A percentile compares a stretch with the other conserved stretches of the same genome.
Evolutionary conservation across 1,140 invertebrate species (phyloP).

Genomic region (Zaprionus taronus): DNA sequence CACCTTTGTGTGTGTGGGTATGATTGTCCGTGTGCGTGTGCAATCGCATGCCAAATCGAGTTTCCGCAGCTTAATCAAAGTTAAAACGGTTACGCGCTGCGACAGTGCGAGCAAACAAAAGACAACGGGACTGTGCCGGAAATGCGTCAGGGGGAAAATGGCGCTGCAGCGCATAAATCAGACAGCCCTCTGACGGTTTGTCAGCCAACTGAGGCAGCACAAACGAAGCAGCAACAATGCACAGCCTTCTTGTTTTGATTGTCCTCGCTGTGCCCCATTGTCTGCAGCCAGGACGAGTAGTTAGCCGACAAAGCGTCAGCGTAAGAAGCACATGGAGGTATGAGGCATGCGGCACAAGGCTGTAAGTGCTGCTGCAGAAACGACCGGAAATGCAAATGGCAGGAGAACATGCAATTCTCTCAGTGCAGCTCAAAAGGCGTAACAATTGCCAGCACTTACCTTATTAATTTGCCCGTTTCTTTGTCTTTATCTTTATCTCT

Average conservation of each 20-base stretch:
- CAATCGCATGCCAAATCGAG: constrained; percentile 70
- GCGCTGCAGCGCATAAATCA: constrained; percentile 72
- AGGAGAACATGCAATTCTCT: constrained; percentile 34
- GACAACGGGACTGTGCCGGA: constrained; percentile 51
- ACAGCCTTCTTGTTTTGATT: constrained; percentile 10
- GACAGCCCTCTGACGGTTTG: constrained; percentile 45
- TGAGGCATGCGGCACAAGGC: neutral
- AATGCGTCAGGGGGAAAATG: constrained; percentile 75
- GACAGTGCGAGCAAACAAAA: constrained; percentile 57
- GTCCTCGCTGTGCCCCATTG: constrained; percentile 57
- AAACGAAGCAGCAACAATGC: constrained; percentile 21
- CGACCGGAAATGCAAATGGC: constrained; percentile 35
- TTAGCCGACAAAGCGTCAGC: constrained; percentile 18
- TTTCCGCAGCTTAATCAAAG: constrained; percentile 78
- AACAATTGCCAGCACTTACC: constrained; percentile 72
- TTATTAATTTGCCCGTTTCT: constrained; percentile 67
- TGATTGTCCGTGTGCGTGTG: constrained; percentile 30
- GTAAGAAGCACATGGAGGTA: neutral
- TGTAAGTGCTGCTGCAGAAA: constrained; percentile 2
- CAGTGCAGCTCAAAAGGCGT: constrained; percentile 40
- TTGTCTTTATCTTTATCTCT: constrained; percentile 2
- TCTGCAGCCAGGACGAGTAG: constrained; percentile 50
- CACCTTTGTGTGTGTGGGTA: neutral
- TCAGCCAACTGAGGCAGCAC: constrained; percentile 40
- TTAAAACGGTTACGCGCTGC: constrained; percentile 65